phyloP scores from a whole-genome alignment of 1,140 invertebrate species.

The Pinna nobilis region DNA sequence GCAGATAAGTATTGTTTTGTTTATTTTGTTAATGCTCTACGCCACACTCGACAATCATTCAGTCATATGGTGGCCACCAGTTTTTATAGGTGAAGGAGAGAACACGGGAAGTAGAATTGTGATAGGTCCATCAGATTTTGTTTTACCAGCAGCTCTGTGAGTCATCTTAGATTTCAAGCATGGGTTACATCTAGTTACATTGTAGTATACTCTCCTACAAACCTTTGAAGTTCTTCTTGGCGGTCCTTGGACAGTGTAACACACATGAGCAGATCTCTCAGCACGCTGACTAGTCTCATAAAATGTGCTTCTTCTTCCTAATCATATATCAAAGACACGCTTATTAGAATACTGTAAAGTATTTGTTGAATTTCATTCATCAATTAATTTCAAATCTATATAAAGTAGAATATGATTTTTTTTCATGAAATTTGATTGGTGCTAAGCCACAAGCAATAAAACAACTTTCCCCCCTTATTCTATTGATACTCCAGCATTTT shows the following conservation, averaged over 20 bases:
- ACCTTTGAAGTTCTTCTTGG: conserved; percentile 82
- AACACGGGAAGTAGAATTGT: neutral
- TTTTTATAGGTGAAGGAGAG: too few relatives aligned
- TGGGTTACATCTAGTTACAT: neutral
- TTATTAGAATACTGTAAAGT: neutral
- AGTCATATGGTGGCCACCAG: too few relatives aligned
- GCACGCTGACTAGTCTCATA: conserved; percentile 82
- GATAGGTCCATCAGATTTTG: too few relatives aligned
- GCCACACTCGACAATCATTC: too few relatives aligned
- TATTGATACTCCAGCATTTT: too few relatives aligned
- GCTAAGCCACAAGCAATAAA: too few relatives aligned
- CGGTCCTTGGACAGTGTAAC: conserved; percentile 79
- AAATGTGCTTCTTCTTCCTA: conserved; percentile 84
- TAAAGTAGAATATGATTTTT: neutral
- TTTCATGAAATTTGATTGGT: neutral
- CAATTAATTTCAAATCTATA: neutral
- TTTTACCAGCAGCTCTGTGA: too few relatives aligned
- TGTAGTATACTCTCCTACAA: neutral
- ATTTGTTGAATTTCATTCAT: neutral
- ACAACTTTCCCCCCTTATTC: too few relatives aligned
- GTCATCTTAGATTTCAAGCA: neutral
- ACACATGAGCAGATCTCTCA: conserved; percentile 83
- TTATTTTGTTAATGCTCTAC: too few relatives aligned
- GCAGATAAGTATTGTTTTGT: too few relatives aligned
- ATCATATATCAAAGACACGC: neutral